Percentiles rank a stretch among this genome's conserved stretches.
Evolutionary conservation across 2,888 invertebrate species (phyloP).

Genomic region (Platycheirus rosarum): DNA sequence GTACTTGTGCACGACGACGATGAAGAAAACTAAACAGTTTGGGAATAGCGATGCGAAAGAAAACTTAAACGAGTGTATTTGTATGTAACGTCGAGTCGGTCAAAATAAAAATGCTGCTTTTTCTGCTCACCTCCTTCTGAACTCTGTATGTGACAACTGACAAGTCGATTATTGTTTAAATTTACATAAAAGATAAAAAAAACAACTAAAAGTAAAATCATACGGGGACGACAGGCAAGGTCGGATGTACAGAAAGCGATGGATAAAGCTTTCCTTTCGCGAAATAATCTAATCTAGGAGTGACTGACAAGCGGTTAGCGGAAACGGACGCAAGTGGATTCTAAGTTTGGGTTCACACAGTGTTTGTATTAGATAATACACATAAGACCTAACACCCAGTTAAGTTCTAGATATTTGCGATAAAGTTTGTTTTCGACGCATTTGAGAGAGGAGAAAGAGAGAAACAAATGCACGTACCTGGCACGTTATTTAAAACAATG

Average conservation of each 20-base stretch:
- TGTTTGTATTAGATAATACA: neutral
- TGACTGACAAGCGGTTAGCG: neutral
- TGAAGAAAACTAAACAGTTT: conserved; percentile 63
- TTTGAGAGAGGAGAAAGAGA: neutral
- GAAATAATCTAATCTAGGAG: conserved; percentile 17
- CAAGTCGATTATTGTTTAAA: conserved; percentile 57
- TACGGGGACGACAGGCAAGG: neutral
- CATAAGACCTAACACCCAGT: too few species aligned
- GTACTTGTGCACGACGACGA: too few species aligned
- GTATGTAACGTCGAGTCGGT: conserved; percentile 45
- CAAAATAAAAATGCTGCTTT: conserved; percentile 28
- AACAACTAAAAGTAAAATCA: neutral
- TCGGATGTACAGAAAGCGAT: conserved; percentile 10
- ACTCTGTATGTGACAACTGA: conserved; percentile 50
- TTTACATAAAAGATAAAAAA: conserved; percentile 45
- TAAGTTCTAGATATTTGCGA: neutral
- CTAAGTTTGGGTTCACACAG: conserved; percentile 14
- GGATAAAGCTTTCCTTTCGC: conserved; percentile 27
- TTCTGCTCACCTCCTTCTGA: conserved; percentile 3
- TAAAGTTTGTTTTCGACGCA: conserved; percentile 13
- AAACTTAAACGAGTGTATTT: conserved; percentile 42
- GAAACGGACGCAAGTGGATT: conserved; percentile 22
- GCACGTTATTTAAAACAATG: conserved; percentile 16
- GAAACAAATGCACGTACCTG: conserved; percentile 6
- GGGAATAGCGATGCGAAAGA: conserved; percentile 62